Conservation (phyloP, 64 coral and sea anemone genomes). For the Catalaphyllia jardinei region DNA sequence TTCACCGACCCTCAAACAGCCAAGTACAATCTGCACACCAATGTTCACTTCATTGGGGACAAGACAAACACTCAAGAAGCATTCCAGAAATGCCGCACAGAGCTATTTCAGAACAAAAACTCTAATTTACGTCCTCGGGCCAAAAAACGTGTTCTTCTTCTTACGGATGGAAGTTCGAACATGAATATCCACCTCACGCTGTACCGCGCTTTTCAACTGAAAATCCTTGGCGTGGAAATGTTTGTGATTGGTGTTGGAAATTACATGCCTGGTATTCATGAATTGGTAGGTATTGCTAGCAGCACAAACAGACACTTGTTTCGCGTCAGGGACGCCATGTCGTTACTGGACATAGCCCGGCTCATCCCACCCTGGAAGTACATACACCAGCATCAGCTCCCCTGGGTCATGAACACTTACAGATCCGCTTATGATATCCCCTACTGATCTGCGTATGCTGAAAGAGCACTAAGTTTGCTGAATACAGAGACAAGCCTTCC, state of each 20-base stretch:
- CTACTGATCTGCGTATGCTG: neutral
- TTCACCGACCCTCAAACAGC: slow-evolving; percentile 32
- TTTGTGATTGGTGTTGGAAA: slow-evolving; percentile 77
- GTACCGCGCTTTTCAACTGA: slow-evolving; percentile 67
- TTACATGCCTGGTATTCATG: slow-evolving; percentile 68
- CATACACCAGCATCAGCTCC: neutral
- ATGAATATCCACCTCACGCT: slow-evolving; percentile 65
- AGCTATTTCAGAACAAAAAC: slow-evolving; percentile 26
- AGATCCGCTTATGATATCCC: neutral
- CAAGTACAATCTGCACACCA: neutral
- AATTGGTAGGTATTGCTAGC: slow-evolving; percentile 67
- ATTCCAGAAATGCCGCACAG: slow-evolving; percentile 25
- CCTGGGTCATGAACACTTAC: slow-evolving; percentile 1
- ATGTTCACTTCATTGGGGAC: slow-evolving; percentile 12
- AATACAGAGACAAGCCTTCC: neutral
- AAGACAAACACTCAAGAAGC: slow-evolving; percentile 65
- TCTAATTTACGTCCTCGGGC: slow-evolving; percentile 24
- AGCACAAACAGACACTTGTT: slow-evolving; percentile 56
- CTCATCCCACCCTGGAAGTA: slow-evolving; percentile 72
- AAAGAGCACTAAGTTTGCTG: neutral
- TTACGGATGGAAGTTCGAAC: slow-evolving; percentile 78
- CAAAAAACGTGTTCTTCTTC: slow-evolving; percentile 56
- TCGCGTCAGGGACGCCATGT: slow-evolving; percentile 57
- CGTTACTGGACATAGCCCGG: slow-evolving; percentile 53
- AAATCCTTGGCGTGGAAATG: slow-evolving; percentile 77